phyloP scores from a whole-genome alignment of 2,888 invertebrate genomes.

The Gnatocerus cornutus region DNA sequence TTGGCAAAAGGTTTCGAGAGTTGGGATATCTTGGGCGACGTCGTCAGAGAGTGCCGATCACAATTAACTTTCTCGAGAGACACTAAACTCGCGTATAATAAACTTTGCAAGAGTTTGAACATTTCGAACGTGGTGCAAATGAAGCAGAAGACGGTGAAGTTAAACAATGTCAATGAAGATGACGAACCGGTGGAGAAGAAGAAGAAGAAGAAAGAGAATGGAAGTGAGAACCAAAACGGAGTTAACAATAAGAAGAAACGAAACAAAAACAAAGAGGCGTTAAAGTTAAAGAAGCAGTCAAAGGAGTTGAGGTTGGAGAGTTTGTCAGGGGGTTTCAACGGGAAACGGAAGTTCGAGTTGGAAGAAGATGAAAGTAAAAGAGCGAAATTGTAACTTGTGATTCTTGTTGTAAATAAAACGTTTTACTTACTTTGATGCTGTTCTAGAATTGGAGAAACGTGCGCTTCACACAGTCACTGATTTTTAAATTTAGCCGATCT shows the following conservation, averaged over 20 bases:
- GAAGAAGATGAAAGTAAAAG: constrained; percentile 30
- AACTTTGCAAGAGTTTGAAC: constrained; percentile 69
- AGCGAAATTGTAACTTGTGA: background rate
- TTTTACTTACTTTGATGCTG: too few species aligned
- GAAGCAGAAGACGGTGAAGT: constrained; percentile 59
- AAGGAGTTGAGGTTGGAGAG: constrained; percentile 70
- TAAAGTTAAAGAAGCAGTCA: constrained; percentile 72
- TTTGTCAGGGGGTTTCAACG: constrained; percentile 70
- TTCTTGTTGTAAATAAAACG: background rate
- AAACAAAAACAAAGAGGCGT: constrained; percentile 67
- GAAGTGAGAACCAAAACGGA: constrained; percentile 41
- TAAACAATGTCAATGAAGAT: constrained; percentile 55
- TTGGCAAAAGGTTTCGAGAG: constrained; percentile 65
- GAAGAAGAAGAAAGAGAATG: too few species aligned
- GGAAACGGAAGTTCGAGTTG: constrained; percentile 52
- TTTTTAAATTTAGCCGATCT: too few species aligned
- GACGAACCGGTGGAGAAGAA: constrained; percentile 44
- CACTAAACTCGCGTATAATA: constrained; percentile 71
- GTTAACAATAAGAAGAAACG: constrained; percentile 54
- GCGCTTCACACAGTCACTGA: too few species aligned
- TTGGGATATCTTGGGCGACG: constrained; percentile 69
- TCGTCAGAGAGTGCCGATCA: constrained; percentile 67
- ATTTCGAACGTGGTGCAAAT: constrained; percentile 65
- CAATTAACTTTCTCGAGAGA: constrained; percentile 69
- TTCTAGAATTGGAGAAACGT: too few species aligned